Evolutionary conservation across 2,797 vertebrate genomes (phyloP).

Genomic region (Chaetophractus vellerosus): DNA sequence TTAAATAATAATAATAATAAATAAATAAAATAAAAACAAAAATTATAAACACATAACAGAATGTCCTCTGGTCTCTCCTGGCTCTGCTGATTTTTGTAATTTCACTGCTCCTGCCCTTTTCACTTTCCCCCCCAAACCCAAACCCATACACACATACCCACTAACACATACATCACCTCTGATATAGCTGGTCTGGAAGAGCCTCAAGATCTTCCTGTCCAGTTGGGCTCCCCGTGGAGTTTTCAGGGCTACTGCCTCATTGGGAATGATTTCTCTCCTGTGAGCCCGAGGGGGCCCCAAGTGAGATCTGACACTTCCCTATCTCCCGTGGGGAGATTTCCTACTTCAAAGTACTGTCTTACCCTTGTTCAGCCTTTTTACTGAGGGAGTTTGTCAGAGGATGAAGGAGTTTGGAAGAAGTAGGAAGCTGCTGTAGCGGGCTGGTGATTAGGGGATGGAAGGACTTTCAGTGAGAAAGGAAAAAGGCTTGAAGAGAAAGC

Average conservation of each 20-base stretch:
- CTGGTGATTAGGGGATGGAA: neutral
- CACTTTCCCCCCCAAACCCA: too few species aligned
- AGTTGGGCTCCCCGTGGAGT: neutral
- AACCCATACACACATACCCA: too few species aligned
- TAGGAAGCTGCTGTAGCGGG: neutral
- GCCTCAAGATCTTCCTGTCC: neutral
- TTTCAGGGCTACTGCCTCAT: neutral
- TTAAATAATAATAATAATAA: too few species aligned
- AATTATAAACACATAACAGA: neutral
- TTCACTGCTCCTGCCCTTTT: neutral
- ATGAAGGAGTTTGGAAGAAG: neutral
- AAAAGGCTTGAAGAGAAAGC: neutral
- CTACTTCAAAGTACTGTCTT: neutral
- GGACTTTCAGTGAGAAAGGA: neutral
- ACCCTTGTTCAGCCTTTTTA: slow-evolving; percentile 1
- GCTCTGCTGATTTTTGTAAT: neutral
- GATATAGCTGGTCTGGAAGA: neutral
- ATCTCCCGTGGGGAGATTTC: neutral
- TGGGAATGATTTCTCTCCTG: neutral
- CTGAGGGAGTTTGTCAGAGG: neutral
- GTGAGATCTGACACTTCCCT: neutral
- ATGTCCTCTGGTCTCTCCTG: neutral
- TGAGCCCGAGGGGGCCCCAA: too few species aligned
- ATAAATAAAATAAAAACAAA: too few species aligned
- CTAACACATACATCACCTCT: neutral